Percentiles rank a stretch among this genome's conserved stretches.
phyloP scores from a whole-genome alignment of 2,797 vertebrate species.

The Pseudomugil tenellus region DNA sequence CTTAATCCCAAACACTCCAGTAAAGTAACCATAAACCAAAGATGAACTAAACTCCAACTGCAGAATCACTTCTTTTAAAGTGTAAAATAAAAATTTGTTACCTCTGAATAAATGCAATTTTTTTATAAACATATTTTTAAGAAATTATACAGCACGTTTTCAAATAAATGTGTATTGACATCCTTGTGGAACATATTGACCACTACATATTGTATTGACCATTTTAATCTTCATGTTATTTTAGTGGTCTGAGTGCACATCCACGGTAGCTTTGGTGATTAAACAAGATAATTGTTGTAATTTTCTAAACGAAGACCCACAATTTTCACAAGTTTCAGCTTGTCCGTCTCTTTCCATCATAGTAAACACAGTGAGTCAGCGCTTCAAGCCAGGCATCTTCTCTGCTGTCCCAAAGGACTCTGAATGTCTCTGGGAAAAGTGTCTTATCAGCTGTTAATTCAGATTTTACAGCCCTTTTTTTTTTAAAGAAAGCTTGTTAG shows the following conservation, averaged over 20 bases:
- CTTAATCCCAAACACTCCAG: conserved; percentile 17
- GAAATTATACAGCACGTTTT: conserved; percentile 64
- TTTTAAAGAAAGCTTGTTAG: conserved; percentile 43
- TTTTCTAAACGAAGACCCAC: conserved; percentile 56
- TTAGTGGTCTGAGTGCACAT: conserved; percentile 46
- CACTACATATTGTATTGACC: too few relatives aligned
- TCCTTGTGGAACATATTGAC: too few relatives aligned
- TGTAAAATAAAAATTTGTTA: conserved; percentile 66
- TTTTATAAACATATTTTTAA: conserved; percentile 38
- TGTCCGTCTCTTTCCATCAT: conserved; percentile 60
- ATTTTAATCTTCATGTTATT: conserved; percentile 62
- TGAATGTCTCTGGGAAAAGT: conserved; percentile 48
- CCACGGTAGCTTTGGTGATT: conserved; percentile 70
- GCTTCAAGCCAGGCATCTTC: conserved; percentile 42
- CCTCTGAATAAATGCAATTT: conserved; percentile 64
- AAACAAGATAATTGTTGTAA: conserved; percentile 47
- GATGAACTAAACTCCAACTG: conserved; percentile 15
- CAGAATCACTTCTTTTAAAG: conserved; percentile 12
- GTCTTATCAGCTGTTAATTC: conserved; percentile 38
- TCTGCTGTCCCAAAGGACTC: conserved; percentile 24
- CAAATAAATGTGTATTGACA: conserved; percentile 69
- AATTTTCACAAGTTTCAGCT: conserved; percentile 59
- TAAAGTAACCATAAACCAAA: conserved; percentile 5
- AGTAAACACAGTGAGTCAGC: conserved; percentile 56
- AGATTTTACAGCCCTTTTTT: conserved; percentile 62